A percentile compares a stretch with the other conserved stretches of the same genome.
These are phyloP conservation scores for Crossaster papposus DNA, from an alignment of 53 echinoderm and acorn worm species.

Conservation along the genomic window DNA sequence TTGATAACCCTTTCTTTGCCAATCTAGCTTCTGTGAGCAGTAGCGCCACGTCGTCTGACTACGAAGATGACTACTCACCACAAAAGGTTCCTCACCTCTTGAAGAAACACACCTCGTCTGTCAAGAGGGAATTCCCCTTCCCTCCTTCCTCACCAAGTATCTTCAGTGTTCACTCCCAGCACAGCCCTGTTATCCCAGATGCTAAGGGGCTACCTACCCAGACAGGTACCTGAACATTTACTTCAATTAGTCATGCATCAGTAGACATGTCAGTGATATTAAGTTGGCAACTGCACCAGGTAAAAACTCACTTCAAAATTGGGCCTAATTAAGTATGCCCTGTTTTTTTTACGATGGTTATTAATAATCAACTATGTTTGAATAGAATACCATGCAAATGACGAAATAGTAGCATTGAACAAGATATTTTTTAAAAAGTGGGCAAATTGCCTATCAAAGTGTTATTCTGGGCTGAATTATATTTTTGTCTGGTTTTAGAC, in stretches of 20 bases:
- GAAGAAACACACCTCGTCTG: constrained; percentile 33
- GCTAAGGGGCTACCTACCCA: constrained; percentile 18
- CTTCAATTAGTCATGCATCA: too few species aligned
- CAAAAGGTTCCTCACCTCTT: constrained; percentile 39
- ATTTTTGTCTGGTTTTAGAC: not conserved
- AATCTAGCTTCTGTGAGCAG: constrained; percentile 47
- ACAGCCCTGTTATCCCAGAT: constrained; percentile 27
- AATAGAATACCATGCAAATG: too few species aligned
- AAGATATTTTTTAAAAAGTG: too few species aligned
- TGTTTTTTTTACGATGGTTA: too few species aligned
- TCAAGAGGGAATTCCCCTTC: constrained; percentile 57
- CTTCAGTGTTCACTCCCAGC: constrained; percentile 74
- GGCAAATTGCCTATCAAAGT: too few species aligned
- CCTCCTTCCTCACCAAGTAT: constrained; percentile 75
- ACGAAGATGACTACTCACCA: constrained; percentile 56
- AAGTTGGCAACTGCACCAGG: too few species aligned
- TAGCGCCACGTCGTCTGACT: constrained; percentile 49
- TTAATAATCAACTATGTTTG: too few species aligned
- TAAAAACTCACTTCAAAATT: too few species aligned
- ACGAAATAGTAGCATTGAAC: too few species aligned
- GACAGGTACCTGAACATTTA: not conserved
- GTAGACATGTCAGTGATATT: too few species aligned
- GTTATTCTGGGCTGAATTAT: too few species aligned
- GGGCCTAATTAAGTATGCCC: too few species aligned
- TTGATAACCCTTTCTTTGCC: not conserved